Evolutionary conservation across 2,113 vertebrate genomes (phyloP).

Genomic region (Psittacus erithacus): DNA sequence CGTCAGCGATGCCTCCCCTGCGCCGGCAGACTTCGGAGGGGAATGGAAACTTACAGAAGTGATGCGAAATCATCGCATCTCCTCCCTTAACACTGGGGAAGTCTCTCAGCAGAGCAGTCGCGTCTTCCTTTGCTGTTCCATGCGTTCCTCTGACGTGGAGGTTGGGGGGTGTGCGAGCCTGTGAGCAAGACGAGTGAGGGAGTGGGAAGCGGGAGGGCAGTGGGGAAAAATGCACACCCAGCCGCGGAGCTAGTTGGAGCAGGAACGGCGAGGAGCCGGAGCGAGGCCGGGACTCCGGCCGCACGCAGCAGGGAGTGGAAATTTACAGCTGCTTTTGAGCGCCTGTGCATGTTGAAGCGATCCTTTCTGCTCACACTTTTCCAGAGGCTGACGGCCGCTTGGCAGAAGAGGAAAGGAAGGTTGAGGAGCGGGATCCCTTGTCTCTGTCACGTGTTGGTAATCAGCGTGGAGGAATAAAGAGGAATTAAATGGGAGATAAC

Average conservation of each 20-base stretch:
- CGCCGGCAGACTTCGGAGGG: neutral
- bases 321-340: constrained; percentile 75
- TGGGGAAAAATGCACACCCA: neutral
- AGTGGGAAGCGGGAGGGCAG: constrained; percentile 28
- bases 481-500: constrained; percentile 46
- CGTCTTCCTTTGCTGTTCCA: constrained; percentile 74
- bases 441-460: neutral
- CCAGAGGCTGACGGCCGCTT: constrained; percentile 44
- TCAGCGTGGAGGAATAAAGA: neutral
- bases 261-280: constrained; percentile 59
- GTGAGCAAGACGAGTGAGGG: constrained; percentile 24
- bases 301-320: constrained; percentile 76
- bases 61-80: neutral
- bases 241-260: constrained; percentile 67
- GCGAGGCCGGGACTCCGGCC: constrained; percentile 54
- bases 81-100: constrained; percentile 53
- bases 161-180: constrained; percentile 46
- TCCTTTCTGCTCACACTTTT: constrained; percentile 64
- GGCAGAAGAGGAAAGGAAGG: constrained; percentile 41
- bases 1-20: neutral
- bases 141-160: constrained; percentile 81
- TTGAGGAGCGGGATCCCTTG: neutral
- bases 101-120: constrained; percentile 32
- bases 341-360: constrained; percentile 47
- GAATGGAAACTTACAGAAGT: constrained; percentile 56